phyloP scores from a whole-genome alignment of 1,140 invertebrate genomes.

The Augochlora pura region DNA sequence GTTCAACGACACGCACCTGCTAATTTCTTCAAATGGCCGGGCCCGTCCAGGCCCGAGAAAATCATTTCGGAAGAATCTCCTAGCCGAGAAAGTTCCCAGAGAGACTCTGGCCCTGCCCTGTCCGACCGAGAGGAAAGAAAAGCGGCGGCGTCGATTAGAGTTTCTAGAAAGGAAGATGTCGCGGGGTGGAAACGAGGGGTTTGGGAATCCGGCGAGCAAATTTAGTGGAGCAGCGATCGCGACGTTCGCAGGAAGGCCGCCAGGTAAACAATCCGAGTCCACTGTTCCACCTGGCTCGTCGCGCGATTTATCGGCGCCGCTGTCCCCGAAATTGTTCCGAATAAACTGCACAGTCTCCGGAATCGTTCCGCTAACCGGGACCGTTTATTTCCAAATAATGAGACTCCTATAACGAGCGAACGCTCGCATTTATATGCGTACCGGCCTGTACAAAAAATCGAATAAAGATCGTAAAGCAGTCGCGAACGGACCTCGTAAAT shows the following conservation, averaged over 20 bases:
- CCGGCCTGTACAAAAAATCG: not conserved
- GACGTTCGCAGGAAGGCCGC: constrained; percentile 58
- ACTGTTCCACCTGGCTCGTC: too few relatives aligned
- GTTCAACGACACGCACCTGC: constrained; percentile 40
- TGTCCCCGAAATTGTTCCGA: not conserved
- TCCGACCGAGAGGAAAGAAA: constrained; percentile 8
- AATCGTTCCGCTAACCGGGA: not conserved
- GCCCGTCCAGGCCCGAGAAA: not conserved
- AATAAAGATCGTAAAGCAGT: constrained; percentile 22
- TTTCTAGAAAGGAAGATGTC: too few relatives aligned
- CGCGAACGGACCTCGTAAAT: constrained; percentile 33
- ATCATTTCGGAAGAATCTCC: not conserved
- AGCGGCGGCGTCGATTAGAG: too few relatives aligned
- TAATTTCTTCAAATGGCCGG: constrained; percentile 41
- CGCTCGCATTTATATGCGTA: not conserved
- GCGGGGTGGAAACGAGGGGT: too few relatives aligned
- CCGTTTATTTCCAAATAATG: not conserved
- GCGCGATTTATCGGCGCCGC: too few relatives aligned
- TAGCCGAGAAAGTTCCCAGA: not conserved
- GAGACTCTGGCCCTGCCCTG: not conserved
- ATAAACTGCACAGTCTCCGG: not conserved
- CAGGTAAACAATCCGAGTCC: constrained; percentile 45
- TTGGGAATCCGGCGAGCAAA: too few relatives aligned
- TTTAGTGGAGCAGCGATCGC: constrained; percentile 57
- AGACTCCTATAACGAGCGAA: not conserved